phyloP scores from a whole-genome alignment of 2,797 vertebrate genomes.

The Sebastes paucispinis region DNA sequence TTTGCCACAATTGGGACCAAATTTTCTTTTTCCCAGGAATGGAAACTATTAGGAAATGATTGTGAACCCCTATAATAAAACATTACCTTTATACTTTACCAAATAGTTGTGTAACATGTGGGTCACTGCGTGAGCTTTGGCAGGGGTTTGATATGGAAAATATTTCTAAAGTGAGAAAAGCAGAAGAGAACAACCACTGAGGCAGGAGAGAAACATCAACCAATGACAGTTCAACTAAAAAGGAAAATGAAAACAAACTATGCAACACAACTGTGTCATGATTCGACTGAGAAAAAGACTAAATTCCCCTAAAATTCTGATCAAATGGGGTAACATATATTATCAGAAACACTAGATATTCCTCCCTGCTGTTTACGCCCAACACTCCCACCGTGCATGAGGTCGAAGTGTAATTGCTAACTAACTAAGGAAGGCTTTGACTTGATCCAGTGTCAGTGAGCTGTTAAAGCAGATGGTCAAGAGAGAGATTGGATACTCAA shows the following conservation, averaged over 20 bases:
- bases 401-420: background rate
- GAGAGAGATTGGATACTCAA: conserved; percentile 52
- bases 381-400: background rate
- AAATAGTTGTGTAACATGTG: background rate
- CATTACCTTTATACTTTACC: background rate
- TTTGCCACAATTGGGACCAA: too few species aligned
- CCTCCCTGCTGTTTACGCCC: too few species aligned
- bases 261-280: background rate
- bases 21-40: rapidly evolving
- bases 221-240: background rate
- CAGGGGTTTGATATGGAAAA: background rate
- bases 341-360: background rate
- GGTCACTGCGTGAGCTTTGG: background rate
- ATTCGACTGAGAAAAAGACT: background rate
- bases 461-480: conserved; percentile 69
- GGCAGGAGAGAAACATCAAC: rapidly evolving
- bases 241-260: background rate
- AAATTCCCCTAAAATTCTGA: background rate
- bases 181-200: background rate
- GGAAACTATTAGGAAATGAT: background rate
- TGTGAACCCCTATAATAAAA: background rate
- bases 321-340: background rate
- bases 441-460: conserved; percentile 63
- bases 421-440: conserved; percentile 49
- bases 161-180: background rate